Conservation (phyloP, 2,113 vertebrate species). For the Neogale vison region DNA sequence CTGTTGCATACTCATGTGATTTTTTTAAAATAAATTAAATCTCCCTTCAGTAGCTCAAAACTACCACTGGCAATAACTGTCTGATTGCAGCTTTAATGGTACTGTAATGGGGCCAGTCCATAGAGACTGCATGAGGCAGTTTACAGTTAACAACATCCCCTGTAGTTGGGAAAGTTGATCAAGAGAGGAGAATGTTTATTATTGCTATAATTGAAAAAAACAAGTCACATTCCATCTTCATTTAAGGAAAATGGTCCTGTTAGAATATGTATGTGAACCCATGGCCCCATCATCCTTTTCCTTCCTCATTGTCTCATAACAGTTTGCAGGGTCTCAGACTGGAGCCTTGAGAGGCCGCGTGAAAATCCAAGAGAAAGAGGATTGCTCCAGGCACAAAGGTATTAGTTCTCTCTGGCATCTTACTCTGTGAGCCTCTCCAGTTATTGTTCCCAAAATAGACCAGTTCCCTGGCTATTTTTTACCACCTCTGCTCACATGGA, state of each 20-base stretch:
- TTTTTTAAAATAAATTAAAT: constrained; percentile 75
- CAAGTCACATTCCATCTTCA: constrained; percentile 73
- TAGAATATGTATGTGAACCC: constrained; percentile 43
- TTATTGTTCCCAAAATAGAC: not conserved
- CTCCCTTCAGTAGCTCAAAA: constrained; percentile 74
- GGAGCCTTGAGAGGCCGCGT: not conserved
- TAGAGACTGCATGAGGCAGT: constrained; percentile 35
- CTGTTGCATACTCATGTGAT: not conserved
- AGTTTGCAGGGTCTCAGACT: not conserved
- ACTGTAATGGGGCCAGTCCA: constrained; percentile 62
- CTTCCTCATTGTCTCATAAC: not conserved
- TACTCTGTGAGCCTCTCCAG: not conserved
- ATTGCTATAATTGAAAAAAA: constrained; percentile 76
- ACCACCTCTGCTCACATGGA: not conserved
- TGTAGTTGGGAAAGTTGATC: constrained; percentile 62
- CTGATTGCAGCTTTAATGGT: constrained; percentile 73
- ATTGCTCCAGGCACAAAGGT: not conserved
- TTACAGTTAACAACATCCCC: constrained; percentile 58
- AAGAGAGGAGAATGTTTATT: constrained; percentile 71
- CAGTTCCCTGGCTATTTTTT: not conserved
- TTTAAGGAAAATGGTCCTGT: constrained; percentile 68
- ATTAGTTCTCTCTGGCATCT: not conserved
- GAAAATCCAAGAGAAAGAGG: not conserved
- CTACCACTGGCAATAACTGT: constrained; percentile 70
- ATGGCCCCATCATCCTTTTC: not conserved